phyloP scores from a whole-genome alignment of 2,888 invertebrate genomes.

The Ormyrus labotus region DNA sequence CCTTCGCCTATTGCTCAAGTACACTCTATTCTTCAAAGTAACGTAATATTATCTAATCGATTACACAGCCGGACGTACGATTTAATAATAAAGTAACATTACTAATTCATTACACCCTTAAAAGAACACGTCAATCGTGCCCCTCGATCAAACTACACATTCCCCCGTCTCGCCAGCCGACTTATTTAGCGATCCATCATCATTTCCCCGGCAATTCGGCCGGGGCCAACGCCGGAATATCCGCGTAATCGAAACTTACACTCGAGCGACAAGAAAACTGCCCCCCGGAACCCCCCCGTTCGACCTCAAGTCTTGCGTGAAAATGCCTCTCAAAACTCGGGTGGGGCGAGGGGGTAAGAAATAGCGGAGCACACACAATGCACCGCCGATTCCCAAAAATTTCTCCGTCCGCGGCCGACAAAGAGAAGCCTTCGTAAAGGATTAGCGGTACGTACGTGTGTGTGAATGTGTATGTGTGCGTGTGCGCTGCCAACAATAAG shows the following conservation, averaged over 20 bases:
- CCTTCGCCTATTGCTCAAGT: no score
- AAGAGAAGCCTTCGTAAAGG: conserved; percentile 26
- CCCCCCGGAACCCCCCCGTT: not conserved
- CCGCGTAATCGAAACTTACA: conserved; percentile 37
- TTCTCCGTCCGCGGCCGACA: conserved; percentile 2
- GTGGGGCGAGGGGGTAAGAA: not conserved
- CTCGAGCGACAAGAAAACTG: conserved; percentile 12
- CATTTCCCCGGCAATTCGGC: no score
- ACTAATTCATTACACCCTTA: no score
- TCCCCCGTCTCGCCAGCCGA: not conserved
- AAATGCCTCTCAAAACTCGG: conserved; percentile 33
- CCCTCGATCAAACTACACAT: not conserved
- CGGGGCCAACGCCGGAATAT: not conserved
- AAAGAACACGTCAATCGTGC: no score
- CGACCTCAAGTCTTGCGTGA: conserved; percentile 35
- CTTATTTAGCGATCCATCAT: conserved; percentile 42
- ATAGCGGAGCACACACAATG: not conserved
- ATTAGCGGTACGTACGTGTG: conserved; percentile 5
- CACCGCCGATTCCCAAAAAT: not conserved
- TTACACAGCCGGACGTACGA: no score
- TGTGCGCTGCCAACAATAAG: conserved; percentile 39
- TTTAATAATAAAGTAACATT: no score
- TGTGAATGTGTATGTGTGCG: not conserved
- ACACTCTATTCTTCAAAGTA: no score
- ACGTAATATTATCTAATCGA: no score